Conservation (phyloP, 2,888 invertebrate species). For the Tillus elongatus region DNA sequence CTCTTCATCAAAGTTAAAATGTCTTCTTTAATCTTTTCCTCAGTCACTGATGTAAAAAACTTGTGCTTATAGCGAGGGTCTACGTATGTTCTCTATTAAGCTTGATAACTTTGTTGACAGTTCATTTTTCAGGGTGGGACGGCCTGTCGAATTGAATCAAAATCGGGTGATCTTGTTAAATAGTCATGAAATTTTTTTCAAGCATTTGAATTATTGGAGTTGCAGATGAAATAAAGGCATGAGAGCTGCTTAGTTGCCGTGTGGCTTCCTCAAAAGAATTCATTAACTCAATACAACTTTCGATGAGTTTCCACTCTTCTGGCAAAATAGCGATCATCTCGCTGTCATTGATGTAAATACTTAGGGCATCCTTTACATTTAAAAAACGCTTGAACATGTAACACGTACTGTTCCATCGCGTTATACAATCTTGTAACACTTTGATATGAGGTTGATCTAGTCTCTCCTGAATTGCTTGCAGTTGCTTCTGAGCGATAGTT, state of each 20-base stretch:
- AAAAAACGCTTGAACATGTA: slow-evolving; percentile 17
- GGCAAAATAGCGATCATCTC: slow-evolving; percentile 7
- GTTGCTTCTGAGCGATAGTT: slow-evolving; percentile 25
- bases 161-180: no score
- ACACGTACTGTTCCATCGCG: slow-evolving; percentile 27
- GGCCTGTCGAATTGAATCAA: no score
- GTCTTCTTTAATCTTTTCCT: no score
- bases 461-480: slow-evolving; percentile 6
- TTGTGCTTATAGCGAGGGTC: slow-evolving; percentile 29
- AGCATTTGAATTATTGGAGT: no score
- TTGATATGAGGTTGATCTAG: slow-evolving; percentile 5
- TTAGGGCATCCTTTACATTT: slow-evolving; percentile 13
- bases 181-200: no score
- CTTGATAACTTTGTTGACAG: slow-evolving; percentile 21
- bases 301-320: slow-evolving; percentile 21
- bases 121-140: slow-evolving; percentile 22
- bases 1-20: no score
- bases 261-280: slow-evolving; percentile 22
- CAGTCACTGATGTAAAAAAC: no score
- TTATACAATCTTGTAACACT: slow-evolving; percentile 22
- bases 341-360: no score
- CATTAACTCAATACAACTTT: slow-evolving; percentile 21
- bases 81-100: no score
- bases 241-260: no score
- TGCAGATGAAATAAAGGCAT: no score